Base-by-base conservation (phyloP, 1,140 invertebrate genomes). In the Tribolium castaneum region DNA sequence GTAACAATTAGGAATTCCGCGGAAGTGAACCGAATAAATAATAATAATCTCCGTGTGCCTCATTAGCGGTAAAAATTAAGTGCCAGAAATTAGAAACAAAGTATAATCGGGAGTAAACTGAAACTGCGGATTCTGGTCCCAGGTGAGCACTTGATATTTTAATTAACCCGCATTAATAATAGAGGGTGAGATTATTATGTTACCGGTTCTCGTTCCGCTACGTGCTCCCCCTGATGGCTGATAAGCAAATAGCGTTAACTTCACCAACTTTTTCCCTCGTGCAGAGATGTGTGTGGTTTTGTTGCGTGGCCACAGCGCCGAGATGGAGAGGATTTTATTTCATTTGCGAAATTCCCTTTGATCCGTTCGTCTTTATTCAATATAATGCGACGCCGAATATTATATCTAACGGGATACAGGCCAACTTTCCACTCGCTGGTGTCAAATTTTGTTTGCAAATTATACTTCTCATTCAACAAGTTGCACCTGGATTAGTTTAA, bases 21-120 rank as follows among this genome's bases (percentile, higher is more conserved):
- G 78, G 79, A 78, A 80, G 77, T 66, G 51, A 71, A 82, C 77
- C 74, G 59, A 75, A 82, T 82, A 80, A 79, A 82, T 82, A 82
- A 82, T 81, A 82, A 81, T 82, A 81, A 82, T 82, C 80, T 82
- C 73, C 52, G 45, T 39, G 30, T 77, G 79, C 77, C 78, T 82
- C 77, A 82, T 82, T 82, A 82, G 80, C 77, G 80, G 80, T 79
- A 79, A 78, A 81, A 81, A 80, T 82, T 82, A 80, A 82, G 78
- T 79, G 80, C 45, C 49, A 62, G 70, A 75, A 80, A 81, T 82
- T 81, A 76, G 81, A 82, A 80, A 80, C 81, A 78, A 74, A 78
- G 79, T 77, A 80, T 78, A 77, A 80, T 80, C 79, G 75, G 71
- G 79, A 82, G 81, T 78, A 82, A 82, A 80, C 77, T 76, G 77